Base-by-base conservation (phyloP, 2,113 vertebrate species). In the Promerops cafer region DNA sequence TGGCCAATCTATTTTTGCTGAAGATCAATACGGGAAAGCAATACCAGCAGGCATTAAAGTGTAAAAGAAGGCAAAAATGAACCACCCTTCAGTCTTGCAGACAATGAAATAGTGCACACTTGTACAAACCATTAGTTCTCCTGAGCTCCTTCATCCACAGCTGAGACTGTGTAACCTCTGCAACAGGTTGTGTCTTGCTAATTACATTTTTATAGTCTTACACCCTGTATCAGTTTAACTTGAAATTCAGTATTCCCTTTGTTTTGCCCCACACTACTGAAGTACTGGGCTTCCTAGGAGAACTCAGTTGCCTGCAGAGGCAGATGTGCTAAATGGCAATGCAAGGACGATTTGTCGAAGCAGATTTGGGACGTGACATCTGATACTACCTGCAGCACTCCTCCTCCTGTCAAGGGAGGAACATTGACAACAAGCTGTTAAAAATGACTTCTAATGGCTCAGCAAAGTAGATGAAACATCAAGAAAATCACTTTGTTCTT, bases 361-460 rank as follows among this genome's bases (percentile, higher is more conserved):
- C 39, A 77, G 71, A 61, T 95, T 94, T 94, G 79, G 93, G 83
- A 96, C 22, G 80, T 97, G 93, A 95, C 71, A 91, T 90, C 79
- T 86, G 87, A 92, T 91, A 89, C 78, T 93, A 91, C 90, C 57
- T 77, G 74, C 14, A 42, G 79, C 82, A 47, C 78, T n/a, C n/a
- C n/a, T n/a, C n/a, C n/a, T n/a, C n/a, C n/a, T 87, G 81, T 95
- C 72, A 82, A 49, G 66, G 92, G 50, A 90, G 37, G 54, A 87
- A 79, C 93, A 59, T 30, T 94, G 89, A 96, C 97, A 98, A 97
- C 92, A 97, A 93, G 87, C 90, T 98, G 89, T 97, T 97, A 96
- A 96, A 98, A 98, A 97, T 97, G 52, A 88, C 94, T 96, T 72
- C 85, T 96, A 96, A 86, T 94, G 92, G 93, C 87, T 16, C 71